Evolutionary conservation across 2,113 vertebrate species (phyloP).

Genomic region (Apistogramma diplotaenia): DNA sequence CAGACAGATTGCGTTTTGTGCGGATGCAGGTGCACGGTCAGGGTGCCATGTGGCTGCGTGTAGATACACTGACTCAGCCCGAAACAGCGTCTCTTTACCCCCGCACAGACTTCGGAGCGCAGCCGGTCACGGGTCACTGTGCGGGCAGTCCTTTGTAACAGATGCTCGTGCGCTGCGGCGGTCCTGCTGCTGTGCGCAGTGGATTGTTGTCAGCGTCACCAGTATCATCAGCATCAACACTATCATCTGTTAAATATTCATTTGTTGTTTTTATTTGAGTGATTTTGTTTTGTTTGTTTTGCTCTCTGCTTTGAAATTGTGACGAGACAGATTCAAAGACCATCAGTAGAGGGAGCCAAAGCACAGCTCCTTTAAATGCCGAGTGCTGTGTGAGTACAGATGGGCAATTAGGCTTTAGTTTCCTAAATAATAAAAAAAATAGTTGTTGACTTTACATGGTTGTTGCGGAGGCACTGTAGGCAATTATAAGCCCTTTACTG

Average conservation of each 20-base stretch:
- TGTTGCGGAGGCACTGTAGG: background rate
- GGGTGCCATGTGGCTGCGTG: background rate
- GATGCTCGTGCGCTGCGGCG: background rate
- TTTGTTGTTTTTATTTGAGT: background rate
- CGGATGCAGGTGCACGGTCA: background rate
- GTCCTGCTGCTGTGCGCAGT: background rate
- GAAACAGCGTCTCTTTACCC: background rate
- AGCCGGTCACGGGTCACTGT: background rate
- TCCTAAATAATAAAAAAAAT: background rate
- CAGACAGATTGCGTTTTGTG: background rate
- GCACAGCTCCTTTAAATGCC: background rate
- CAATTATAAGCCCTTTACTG: background rate
- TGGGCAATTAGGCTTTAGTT: background rate
- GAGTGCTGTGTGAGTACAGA: accelerated
- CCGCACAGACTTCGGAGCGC: background rate
- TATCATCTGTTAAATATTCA: background rate
- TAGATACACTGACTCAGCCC: background rate
- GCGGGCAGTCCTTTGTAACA: background rate
- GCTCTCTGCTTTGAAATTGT: background rate
- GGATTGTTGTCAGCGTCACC: background rate
- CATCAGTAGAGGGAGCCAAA: conserved; percentile 55
- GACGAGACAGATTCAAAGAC: background rate
- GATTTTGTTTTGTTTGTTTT: too few relatives aligned
- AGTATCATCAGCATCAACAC: background rate
- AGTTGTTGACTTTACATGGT: background rate